Percentiles rank a stretch among this genome's conserved stretches.
These are phyloP conservation scores for Aurelia aurita DNA, from an alignment of 30 jellyfish, hydroid and myxozoan species.

Conservation along the genomic window DNA sequence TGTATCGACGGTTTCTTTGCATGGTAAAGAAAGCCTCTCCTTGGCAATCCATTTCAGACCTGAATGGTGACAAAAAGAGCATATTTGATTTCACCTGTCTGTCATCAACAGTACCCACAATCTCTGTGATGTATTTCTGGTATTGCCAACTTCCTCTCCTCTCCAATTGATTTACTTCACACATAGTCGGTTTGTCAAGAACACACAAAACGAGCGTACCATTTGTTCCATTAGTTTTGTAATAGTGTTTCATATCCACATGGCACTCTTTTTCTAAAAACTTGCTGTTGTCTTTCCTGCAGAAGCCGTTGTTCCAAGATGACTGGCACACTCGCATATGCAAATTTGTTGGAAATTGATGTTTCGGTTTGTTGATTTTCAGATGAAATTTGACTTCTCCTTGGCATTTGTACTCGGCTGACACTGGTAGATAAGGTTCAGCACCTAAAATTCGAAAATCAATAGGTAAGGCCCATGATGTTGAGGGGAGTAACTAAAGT, in stretches of 20 bases:
- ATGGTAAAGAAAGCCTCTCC: too few relatives aligned
- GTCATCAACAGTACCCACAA: constrained; percentile 11
- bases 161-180: background rate
- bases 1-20: too few relatives aligned
- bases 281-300: background rate
- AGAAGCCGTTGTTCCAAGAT: constrained; percentile 47
- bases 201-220: background rate
- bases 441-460: background rate
- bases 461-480: background rate
- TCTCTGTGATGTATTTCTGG: background rate
- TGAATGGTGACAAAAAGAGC: constrained; percentile 24
- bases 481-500: too few relatives aligned
- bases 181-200: constrained; percentile 9
- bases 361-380: background rate
- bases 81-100: background rate
- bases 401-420: constrained; percentile 11
- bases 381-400: constrained; percentile 30
- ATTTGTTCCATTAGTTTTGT: background rate
- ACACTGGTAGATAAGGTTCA: background rate
- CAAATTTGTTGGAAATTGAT: background rate
- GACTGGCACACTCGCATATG: constrained; percentile 45
- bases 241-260: background rate
- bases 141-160: constrained; percentile 17
- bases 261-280: constrained; percentile 13
- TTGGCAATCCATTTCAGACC: constrained; percentile 1